These are phyloP conservation scores for Riptortus pedestris DNA, from an alignment of 1,140 invertebrate species.

Conservation along the genomic window DNA sequence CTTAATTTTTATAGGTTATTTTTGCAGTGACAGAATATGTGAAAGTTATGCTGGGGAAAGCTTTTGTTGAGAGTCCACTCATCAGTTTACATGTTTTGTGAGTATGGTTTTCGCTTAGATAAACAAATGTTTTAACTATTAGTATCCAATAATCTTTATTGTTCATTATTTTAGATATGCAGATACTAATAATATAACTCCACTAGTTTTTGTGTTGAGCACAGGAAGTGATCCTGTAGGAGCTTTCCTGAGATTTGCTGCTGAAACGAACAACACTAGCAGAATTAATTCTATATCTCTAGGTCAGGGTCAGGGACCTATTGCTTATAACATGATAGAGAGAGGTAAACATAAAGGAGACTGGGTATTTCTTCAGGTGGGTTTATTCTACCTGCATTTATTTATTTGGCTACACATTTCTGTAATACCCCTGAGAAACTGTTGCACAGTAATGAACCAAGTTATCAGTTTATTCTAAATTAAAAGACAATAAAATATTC, in stretches of 20 bases:
- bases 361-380: conserved; percentile 72
- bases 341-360: conserved; percentile 54
- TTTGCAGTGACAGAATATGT: conserved; percentile 71
- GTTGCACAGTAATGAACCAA: no score
- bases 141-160: background rate
- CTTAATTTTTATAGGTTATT: conserved; percentile 47
- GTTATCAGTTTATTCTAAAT: no score
- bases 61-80: conserved; percentile 66
- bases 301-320: conserved; percentile 78
- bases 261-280: conserved; percentile 62
- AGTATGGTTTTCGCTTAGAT: conserved; percentile 33
- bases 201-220: conserved; percentile 80
- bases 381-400: conserved; percentile 19
- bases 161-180: conserved; percentile 44
- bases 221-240: conserved; percentile 84
- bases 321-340: conserved; percentile 72
- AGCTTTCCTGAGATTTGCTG: conserved; percentile 64
- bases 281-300: conserved; percentile 74
- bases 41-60: conserved; percentile 56
- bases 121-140: background rate
- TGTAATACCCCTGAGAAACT: no score
- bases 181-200: conserved; percentile 59
- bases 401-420: background rate
- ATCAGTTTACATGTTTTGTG: conserved; percentile 58
- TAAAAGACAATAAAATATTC: no score